Percentiles rank a stretch among this genome's conserved stretches.
Conservation (phyloP, 2,888 invertebrate species). For the Byasa hedistus region DNA sequence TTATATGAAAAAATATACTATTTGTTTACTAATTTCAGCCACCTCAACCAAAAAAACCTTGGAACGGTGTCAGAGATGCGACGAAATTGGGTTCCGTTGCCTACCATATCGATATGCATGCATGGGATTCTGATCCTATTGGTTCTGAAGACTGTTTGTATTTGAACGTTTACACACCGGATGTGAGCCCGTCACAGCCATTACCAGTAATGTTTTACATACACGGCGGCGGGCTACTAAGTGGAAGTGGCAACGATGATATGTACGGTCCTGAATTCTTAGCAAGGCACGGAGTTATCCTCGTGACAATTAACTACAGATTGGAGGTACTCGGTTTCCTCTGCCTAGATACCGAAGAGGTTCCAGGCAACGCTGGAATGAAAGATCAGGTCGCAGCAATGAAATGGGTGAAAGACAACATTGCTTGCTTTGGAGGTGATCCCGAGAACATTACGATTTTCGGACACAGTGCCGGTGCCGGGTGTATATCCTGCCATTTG, state of each 20-base stretch:
- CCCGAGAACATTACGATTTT: conserved; percentile 55
- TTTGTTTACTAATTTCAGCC: conserved; percentile 39
- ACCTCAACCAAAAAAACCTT: conserved; percentile 44
- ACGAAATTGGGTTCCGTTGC: conserved; percentile 40
- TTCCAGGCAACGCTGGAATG: conserved; percentile 51
- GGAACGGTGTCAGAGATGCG: conserved; percentile 49
- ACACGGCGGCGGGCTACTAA: conserved; percentile 44
- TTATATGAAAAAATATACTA: too few relatives aligned
- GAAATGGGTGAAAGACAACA: conserved; percentile 48
- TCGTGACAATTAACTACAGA: conserved; percentile 51
- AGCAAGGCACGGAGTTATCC: conserved; percentile 41
- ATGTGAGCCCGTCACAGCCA: conserved; percentile 38
- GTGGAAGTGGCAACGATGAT: conserved; percentile 44
- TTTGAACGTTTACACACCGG: too few relatives aligned
- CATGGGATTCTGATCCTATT: conserved; percentile 5
- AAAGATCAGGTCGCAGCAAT: conserved; percentile 54
- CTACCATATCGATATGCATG: conserved; percentile 30
- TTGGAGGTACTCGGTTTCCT: conserved; percentile 48
- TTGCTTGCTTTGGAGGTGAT: conserved; percentile 55
- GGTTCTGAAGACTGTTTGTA: too few relatives aligned
- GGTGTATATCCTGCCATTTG: conserved; percentile 49
- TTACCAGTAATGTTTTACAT: conserved; percentile 53
- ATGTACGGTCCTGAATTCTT: conserved; percentile 47
- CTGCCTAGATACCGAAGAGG: conserved; percentile 44
- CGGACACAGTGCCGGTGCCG: conserved; percentile 55